Evolutionary conservation across 1,140 invertebrate species (phyloP).

Genomic region (Drosophila eugracilis): DNA sequence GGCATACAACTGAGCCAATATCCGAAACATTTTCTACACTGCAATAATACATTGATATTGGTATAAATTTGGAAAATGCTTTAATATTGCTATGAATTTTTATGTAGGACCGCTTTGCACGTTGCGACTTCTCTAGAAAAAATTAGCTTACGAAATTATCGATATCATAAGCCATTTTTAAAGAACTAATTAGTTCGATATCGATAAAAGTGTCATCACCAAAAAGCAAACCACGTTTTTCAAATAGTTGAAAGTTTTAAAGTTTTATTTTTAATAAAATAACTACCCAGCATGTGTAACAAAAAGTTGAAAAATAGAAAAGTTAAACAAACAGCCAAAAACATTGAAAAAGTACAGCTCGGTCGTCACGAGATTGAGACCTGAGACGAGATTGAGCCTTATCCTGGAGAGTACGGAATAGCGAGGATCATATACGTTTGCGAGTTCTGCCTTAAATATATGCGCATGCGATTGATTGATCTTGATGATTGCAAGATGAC

Average conservation of each 20-base stretch:
- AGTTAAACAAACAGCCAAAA: slow-evolving; percentile 84
- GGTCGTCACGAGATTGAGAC: slow-evolving; percentile 98
- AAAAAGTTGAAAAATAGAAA: neutral
- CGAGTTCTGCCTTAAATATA: slow-evolving; percentile 99
- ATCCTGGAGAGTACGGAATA: slow-evolving; percentile 98
- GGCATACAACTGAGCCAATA: slow-evolving; percentile 10
- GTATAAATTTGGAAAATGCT: neutral
- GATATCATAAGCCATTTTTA: neutral
- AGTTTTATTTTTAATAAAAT: too few species aligned
- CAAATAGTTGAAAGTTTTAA: neutral
- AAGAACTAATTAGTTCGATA: too few species aligned
- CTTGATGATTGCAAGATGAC: slow-evolving; percentile 94
- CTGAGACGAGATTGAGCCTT: slow-evolving; percentile 99
- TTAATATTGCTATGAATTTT: neutral
- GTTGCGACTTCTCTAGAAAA: neutral
- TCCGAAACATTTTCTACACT: slow-evolving; percentile 32
- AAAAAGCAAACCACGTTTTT: neutral
- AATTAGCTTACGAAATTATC: neutral
- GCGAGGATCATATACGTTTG: slow-evolving; percentile 97
- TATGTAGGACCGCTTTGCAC: neutral
- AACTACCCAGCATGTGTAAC: neutral
- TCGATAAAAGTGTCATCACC: neutral
- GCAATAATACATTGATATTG: too few species aligned
- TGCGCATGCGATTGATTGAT: slow-evolving; percentile 96
- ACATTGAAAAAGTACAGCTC: slow-evolving; percentile 98